Evolutionary conservation across 1,140 invertebrate species (phyloP), one percentile per base, ranked within the genome.

Genomic region (Scaptodrosophila lebanonensis): DNA sequence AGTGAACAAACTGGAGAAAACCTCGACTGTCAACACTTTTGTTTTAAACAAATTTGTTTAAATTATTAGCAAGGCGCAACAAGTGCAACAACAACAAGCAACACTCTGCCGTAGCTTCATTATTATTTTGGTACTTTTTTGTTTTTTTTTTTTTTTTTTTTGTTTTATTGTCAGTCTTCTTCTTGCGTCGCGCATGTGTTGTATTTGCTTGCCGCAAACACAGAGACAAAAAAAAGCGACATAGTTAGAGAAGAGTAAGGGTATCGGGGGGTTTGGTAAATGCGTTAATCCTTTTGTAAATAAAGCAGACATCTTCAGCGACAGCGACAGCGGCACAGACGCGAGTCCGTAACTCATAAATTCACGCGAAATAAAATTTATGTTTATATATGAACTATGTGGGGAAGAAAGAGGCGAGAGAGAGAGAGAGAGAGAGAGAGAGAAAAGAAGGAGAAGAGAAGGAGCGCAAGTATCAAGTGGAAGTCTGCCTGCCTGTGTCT

Each of bases 331-430:
- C 32, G 32, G 8, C 8, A 33, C 3, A 5, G 15, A 38, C 8
- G 6, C 9, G 4, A 8, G 13, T 9, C 9, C 49, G 61, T 53
- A 77, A 61, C 67, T 77, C 72, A 82, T 82, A 82, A 83, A 83
- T 82, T 82, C 64, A 82, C 70, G 76, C 69, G 66, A 75, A 82
- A 82, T 61, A 79, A 73, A 73, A 79, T 79, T 73, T 75, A 82
- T 75, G 75, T 36, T 43, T 44, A 38, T 38, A 38, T 2, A 38
- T 3, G 17, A 38, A 38, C n/a, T n/a, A n/a, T n/a, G n/a, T n/a
- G n/a, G n/a, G n/a, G n/a, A 16, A 38, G 15, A 8, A 15, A 38
- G 17, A 38, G 17, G 15, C 11, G 35, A 2, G n/a, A n/a, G n/a
- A n/a, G n/a, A n/a, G n/a, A n/a, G n/a, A n/a, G n/a, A 25, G 22